A percentile compares a stretch with the other conserved stretches of the same genome.
Conservation (phyloP, 2,797 vertebrate species). For the Dendrocincla fuliginosa region DNA sequence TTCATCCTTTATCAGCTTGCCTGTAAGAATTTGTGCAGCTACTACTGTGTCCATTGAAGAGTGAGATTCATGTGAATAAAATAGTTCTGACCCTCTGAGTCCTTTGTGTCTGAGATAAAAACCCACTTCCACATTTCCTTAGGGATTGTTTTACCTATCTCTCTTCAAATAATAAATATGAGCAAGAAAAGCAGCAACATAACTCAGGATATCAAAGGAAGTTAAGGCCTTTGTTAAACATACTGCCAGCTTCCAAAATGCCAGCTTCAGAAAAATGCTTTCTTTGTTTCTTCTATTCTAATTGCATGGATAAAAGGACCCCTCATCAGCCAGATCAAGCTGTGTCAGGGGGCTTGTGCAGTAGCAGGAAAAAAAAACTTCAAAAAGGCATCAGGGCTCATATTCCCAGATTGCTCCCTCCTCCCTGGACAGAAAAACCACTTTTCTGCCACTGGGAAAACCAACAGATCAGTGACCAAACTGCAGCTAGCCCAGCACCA, state of each 20-base stretch:
- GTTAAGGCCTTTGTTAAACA: neutral
- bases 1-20: slow-evolving; percentile 69
- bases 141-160: slow-evolving; percentile 59
- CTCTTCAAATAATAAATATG: slow-evolving; percentile 39
- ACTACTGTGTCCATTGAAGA: slow-evolving; percentile 62
- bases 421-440: neutral
- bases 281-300: slow-evolving; percentile 6
- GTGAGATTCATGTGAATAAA: slow-evolving; percentile 60
- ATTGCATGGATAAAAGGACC: slow-evolving; percentile 16
- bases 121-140: slow-evolving; percentile 48
- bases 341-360: neutral
- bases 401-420: neutral
- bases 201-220: slow-evolving; percentile 19
- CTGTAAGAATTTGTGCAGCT: slow-evolving; percentile 59
- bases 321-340: neutral
- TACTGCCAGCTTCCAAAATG: neutral
- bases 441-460: neutral
- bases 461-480: neutral
- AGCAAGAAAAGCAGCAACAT: slow-evolving; percentile 8
- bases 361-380: neutral
- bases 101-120: slow-evolving; percentile 44
- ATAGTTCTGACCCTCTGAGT: slow-evolving; percentile 51
- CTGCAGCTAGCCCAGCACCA: neutral
- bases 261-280: neutral
- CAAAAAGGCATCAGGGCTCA: neutral